Percentiles rank a stretch among this genome's conserved stretches.
Evolutionary conservation across 2,113 vertebrate genomes (phyloP).

Genomic region (Callopanchax toddi): DNA sequence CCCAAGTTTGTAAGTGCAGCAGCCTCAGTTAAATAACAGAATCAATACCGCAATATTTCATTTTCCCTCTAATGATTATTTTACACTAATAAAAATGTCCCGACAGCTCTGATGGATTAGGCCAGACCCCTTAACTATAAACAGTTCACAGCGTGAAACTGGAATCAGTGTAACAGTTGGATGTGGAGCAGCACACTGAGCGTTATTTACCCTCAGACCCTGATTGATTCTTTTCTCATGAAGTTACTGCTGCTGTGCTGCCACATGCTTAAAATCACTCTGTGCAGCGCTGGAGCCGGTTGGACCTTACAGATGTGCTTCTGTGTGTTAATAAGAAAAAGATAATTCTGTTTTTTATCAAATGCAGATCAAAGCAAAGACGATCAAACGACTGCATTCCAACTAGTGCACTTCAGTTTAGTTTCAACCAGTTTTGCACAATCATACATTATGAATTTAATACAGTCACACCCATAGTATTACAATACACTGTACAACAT

Average conservation of each 20-base stretch:
- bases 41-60: slow-evolving; percentile 5
- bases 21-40: no score
- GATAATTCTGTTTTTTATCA: no score
- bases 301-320: neutral
- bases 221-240: neutral
- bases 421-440: no score
- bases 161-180: neutral
- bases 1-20: neutral
- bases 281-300: no score
- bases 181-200: neutral
- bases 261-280: neutral
- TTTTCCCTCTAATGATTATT: neutral
- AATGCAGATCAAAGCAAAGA: no score
- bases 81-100: neutral
- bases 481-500: no score
- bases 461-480: no score
- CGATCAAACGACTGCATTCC: no score
- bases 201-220: neutral
- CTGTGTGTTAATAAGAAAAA: neutral
- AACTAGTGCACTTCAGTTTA: no score
- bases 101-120: neutral
- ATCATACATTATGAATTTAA: no score
- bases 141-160: neutral
- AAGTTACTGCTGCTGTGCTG: neutral
- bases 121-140: neutral